Evolutionary conservation across 2,888 invertebrate genomes (phyloP).

Genomic region (Azorinus chamasolen): DNA sequence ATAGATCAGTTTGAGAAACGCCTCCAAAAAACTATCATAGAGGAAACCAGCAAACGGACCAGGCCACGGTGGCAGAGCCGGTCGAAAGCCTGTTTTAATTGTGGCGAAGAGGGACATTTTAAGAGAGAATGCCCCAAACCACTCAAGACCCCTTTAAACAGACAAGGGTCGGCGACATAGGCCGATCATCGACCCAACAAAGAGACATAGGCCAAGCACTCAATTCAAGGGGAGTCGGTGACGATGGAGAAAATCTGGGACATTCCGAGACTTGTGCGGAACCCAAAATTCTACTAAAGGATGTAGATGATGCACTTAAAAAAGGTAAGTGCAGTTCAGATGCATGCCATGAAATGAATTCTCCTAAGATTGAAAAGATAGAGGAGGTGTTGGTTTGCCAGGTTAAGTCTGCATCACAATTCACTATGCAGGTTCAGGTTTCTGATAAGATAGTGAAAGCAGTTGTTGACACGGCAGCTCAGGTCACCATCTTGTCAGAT

Average conservation of each 20-base stretch:
- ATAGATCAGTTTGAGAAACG: no score
- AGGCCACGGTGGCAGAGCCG: not conserved
- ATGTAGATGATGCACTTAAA: no score
- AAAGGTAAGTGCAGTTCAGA: no score
- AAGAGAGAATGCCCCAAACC: conserved; percentile 22
- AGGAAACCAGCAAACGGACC: not conserved
- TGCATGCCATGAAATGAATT: no score
- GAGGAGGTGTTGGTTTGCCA: conserved; percentile 3
- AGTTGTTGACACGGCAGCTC: conserved; percentile 51
- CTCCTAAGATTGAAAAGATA: no score
- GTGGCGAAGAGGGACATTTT: conserved; percentile 17
- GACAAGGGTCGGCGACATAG: conserved; percentile 2
- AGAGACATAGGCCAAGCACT: not conserved
- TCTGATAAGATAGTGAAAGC: conserved; percentile 7
- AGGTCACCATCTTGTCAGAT: conserved; percentile 58
- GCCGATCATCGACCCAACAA: conserved; percentile 7
- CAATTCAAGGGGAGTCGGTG: no score
- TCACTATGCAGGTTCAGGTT: conserved; percentile 21
- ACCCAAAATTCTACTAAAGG: no score
- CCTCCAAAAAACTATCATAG: no score
- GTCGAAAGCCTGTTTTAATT: conserved; percentile 1
- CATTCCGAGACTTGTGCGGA: no score
- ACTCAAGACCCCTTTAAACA: not conserved
- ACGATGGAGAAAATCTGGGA: no score
- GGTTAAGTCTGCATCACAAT: conserved; percentile 14